Percentiles rank a stretch among this genome's conserved stretches.
phyloP scores from a whole-genome alignment of 2,888 invertebrate species.

The Ennomos erosarius region DNA sequence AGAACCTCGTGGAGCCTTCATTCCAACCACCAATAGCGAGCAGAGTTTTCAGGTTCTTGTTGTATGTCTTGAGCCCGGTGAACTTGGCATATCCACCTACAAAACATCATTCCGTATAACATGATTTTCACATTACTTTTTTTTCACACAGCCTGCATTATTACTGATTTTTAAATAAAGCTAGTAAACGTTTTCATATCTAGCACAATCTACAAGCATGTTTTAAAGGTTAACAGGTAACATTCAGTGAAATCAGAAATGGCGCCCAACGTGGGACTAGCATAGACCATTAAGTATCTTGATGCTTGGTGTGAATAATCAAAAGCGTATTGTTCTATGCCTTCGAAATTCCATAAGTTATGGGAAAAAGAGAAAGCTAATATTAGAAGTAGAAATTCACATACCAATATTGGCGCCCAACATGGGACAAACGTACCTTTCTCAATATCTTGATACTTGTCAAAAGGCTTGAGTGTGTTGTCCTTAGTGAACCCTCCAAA shows the following conservation, averaged over 20 bases:
- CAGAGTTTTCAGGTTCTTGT: constrained; percentile 95
- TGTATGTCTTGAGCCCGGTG: constrained; percentile 96
- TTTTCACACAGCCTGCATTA: too few species aligned
- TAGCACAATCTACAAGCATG: too few species aligned
- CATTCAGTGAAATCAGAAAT: constrained; percentile 8
- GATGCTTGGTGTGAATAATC: too few species aligned
- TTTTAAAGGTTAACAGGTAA: not conserved
- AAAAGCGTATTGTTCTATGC: too few species aligned
- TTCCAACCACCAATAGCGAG: constrained; percentile 97
- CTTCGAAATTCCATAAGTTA: too few species aligned
- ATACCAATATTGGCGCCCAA: constrained; percentile 17
- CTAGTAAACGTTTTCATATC: too few species aligned
- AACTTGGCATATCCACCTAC: constrained; percentile 97
- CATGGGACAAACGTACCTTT: constrained; percentile 87
- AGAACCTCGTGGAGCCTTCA: constrained; percentile 94
- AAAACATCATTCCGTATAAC: not conserved
- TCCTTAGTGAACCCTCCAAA: constrained; percentile 97
- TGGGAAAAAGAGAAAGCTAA: too few species aligned
- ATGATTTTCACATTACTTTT: too few species aligned
- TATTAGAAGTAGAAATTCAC: too few species aligned
- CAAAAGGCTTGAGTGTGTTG: constrained; percentile 95
- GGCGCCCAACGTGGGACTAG: constrained; percentile 17
- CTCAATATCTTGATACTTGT: constrained; percentile 97
- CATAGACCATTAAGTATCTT: too few species aligned
- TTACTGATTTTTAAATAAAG: too few species aligned